Percentiles rank a stretch among this genome's conserved stretches.
Evolutionary conservation across 1,140 invertebrate genomes (phyloP).

Genomic region (Lethrus apterus): DNA sequence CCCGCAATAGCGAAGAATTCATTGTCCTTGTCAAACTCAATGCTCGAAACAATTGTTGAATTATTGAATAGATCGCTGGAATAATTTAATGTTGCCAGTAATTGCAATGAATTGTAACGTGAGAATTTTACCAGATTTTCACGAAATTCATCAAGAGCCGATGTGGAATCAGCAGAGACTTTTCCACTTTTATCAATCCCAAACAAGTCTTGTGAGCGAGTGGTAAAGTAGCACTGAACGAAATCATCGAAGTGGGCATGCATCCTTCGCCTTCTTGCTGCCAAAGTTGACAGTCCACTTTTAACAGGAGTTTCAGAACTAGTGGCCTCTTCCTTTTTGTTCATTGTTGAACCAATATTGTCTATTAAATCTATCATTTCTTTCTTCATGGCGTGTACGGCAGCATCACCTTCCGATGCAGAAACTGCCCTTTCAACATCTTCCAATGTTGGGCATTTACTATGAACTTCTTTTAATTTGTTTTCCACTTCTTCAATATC

Average conservation of each 20-base stretch:
- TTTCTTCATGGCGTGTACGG: constrained; percentile 49
- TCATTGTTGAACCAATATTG: constrained; percentile 41
- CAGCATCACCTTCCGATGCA: constrained; percentile 30
- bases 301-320: background rate
- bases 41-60: constrained; percentile 91
- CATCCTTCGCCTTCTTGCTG: constrained; percentile 65
- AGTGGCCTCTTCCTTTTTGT: constrained; percentile 17
- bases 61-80: constrained; percentile 77
- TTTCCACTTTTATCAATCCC: constrained; percentile 31
- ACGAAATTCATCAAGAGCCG: constrained; percentile 70
- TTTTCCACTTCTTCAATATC: constrained; percentile 74
- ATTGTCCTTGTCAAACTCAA: constrained; percentile 95
- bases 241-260: constrained; percentile 87
- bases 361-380: constrained; percentile 54
- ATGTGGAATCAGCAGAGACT: constrained; percentile 36
- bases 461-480: constrained; percentile 55
- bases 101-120: constrained; percentile 67
- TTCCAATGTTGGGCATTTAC: constrained; percentile 37
- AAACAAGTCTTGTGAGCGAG: constrained; percentile 63
- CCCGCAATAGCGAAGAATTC: constrained; percentile 96
- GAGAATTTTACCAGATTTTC: constrained; percentile 87
- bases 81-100: constrained; percentile 84
- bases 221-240: constrained; percentile 77
- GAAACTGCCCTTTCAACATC: constrained; percentile 40
- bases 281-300: constrained; percentile 44